phyloP scores from a whole-genome alignment of 2,888 invertebrate species.

The Andrena hattorfiana region DNA sequence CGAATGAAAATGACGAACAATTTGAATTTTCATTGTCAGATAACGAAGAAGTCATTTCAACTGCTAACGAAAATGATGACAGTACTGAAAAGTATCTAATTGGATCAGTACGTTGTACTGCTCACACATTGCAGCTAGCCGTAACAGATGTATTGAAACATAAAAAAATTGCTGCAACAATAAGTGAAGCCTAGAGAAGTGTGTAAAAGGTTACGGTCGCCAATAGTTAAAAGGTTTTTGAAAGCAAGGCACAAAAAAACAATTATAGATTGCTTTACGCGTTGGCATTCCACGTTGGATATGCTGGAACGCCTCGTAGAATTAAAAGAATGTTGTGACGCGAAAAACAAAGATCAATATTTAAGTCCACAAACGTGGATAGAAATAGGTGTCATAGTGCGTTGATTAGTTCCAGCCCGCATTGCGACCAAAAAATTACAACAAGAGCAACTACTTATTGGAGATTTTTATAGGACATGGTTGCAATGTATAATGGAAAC shows the following conservation, averaged over 20 bases:
- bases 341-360: background rate
- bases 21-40: too few relatives aligned
- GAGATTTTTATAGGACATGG: background rate
- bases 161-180: too few relatives aligned
- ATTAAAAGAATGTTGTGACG: background rate
- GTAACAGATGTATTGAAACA: too few relatives aligned
- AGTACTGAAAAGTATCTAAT: too few relatives aligned
- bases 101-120: too few relatives aligned
- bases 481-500: background rate
- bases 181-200: too few relatives aligned
- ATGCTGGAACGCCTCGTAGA: background rate
- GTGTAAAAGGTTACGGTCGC: too few relatives aligned
- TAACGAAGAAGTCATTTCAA: too few relatives aligned
- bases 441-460: slow-evolving; percentile 1
- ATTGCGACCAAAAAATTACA: slow-evolving; percentile 11
- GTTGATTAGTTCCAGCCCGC: background rate
- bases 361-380: background rate
- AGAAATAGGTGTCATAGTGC: background rate
- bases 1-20: background rate
- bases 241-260: too few relatives aligned
- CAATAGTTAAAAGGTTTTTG: too few relatives aligned
- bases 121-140: too few relatives aligned
- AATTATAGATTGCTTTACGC: slow-evolving; percentile 1
- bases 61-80: too few relatives aligned
- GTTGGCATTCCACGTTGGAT: background rate